Evolutionary conservation across 1,140 invertebrate species (phyloP), one percentile per base, ranked within the genome.

Genomic region (Drosophila kepulauana): DNA sequence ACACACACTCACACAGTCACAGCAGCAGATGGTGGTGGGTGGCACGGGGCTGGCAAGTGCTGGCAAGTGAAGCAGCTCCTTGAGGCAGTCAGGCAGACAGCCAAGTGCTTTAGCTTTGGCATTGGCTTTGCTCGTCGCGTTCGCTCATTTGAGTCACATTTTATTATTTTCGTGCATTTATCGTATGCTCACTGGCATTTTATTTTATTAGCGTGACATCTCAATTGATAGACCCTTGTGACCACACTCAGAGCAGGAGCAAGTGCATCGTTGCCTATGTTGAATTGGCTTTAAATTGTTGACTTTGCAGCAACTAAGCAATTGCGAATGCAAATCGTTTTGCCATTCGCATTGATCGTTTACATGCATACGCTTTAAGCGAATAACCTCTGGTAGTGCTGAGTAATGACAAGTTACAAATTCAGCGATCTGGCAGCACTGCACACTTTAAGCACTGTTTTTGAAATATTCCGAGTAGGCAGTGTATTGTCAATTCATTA

Each of bases 111-210:
- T 25, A 25, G 25, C 35, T 49, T 57, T 57, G 54, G 33, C 51
- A 72, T 70, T 73, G 79, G 76, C 62, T 71, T 69, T 69, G 64
- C 54, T 73, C 70, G 78, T 88, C 85, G 80, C 75, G 38, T 74
- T 85, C 71, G 81, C 85, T 89, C 81, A 89, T 89, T 89, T 89
- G 78, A 76, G 85, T 77, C 85, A 88, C 85, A 90, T 89, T 89
- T 89, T 89, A 90, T 89, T 89, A 89, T 89, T 89, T 89, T 90
- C 68, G 78, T 81, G 85, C 85, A 89, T 89, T 85, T 89, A 84
- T 88, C 84, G 84, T 89, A 71, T 79, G 74, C 64, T 78, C 52
- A 67, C 66, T 84, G 75, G 67, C 85, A 81, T 89, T 90, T 89
- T 85, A 89, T 89, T 89, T 89, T 89, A 89, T 89, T 89, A 89